phyloP scores from a whole-genome alignment of 1,140 invertebrate species.

The Cepaea nemoralis region DNA sequence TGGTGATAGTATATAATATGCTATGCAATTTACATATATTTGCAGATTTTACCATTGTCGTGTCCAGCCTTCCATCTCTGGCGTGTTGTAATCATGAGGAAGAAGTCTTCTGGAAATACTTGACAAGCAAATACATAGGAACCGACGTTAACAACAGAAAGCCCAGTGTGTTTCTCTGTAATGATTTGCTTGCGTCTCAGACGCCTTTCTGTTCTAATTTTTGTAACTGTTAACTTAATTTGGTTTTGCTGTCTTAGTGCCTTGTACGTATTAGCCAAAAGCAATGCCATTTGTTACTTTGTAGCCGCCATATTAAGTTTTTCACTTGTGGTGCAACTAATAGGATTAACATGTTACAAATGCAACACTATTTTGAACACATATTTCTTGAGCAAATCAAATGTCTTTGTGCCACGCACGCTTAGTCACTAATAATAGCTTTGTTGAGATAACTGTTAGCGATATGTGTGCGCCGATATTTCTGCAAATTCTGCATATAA shows the following conservation, averaged over 20 bases:
- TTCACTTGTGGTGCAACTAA: conserved; percentile 49
- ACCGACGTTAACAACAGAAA: conserved; percentile 45
- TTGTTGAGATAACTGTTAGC: no score
- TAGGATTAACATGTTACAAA: conserved; percentile 52
- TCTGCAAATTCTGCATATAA: no score
- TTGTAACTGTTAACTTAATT: conserved; percentile 43
- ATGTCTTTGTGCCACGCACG: background rate
- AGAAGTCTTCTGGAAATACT: conserved; percentile 47
- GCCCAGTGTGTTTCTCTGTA: conserved; percentile 13
- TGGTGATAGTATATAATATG: no score
- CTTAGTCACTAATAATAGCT: no score
- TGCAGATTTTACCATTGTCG: background rate
- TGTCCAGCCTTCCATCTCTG: background rate
- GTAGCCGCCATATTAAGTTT: conserved; percentile 51
- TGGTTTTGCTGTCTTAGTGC: conserved; percentile 46
- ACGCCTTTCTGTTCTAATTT: conserved; percentile 30
- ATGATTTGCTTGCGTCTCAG: conserved; percentile 39
- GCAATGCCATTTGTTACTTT: conserved; percentile 47
- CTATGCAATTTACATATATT: no score
- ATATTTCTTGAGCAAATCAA: conserved; percentile 23
- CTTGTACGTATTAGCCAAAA: conserved; percentile 46
- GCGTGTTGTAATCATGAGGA: conserved; percentile 3
- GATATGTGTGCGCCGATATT: no score
- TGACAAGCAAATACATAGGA: conserved; percentile 42
- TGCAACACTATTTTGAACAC: conserved; percentile 32